phyloP scores from a whole-genome alignment of 2,797 vertebrate species.

The Muscicapa striata region DNA sequence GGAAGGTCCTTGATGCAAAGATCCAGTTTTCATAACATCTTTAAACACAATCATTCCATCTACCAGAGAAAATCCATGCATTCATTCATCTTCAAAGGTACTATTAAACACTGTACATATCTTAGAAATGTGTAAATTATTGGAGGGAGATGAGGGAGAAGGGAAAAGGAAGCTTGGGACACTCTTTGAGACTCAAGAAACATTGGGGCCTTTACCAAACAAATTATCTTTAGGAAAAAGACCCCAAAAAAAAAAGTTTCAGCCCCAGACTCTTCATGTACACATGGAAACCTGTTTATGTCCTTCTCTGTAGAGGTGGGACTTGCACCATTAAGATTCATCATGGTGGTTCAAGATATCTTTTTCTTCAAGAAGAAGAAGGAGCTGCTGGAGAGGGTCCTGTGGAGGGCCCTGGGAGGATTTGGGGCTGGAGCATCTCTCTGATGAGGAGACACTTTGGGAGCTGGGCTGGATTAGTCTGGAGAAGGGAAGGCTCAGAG shows the following conservation, averaged over 20 bases:
- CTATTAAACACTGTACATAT: accelerated
- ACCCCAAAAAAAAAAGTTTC: not conserved
- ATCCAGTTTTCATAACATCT: not conserved
- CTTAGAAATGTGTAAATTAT: not conserved
- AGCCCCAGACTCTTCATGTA: not conserved
- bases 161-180: not conserved
- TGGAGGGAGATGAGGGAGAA: not conserved
- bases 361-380: not conserved
- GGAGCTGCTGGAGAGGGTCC: not conserved
- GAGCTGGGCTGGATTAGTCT: not conserved
- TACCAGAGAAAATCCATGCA: not conserved
- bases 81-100: not conserved
- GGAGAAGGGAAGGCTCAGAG: not conserved
- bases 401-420: accelerated
- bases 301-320: not conserved
- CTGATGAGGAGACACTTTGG: not conserved
- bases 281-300: not conserved
- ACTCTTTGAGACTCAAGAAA: not conserved
- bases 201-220: not conserved
- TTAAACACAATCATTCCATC: not conserved
- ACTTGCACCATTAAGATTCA: not conserved
- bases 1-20: not conserved
- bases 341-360: not conserved
- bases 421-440: not conserved
- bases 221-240: not conserved